Conservation (phyloP, 2,888 invertebrate species). For the Bedellia somnulentella region DNA sequence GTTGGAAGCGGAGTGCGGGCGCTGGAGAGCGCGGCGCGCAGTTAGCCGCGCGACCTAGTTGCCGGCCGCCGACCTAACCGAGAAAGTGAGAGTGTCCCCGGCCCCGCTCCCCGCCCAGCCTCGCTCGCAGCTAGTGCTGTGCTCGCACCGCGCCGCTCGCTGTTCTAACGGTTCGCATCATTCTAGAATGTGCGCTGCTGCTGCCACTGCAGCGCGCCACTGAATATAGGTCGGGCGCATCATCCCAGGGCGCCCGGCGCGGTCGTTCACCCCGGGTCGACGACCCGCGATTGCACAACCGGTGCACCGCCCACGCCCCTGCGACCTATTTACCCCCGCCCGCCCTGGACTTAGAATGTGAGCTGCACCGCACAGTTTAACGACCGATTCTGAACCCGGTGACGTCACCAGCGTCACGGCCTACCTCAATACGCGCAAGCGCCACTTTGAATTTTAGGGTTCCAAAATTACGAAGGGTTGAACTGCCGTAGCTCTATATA, state of each 20-base stretch:
- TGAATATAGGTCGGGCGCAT: conserved; percentile 62
- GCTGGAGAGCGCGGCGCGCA: conserved; percentile 57
- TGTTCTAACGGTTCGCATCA: conserved; percentile 54
- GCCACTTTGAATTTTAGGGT: too few relatives aligned
- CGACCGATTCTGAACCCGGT: conserved; percentile 40
- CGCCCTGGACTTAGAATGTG: conserved; percentile 41
- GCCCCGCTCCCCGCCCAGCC: conserved; percentile 24
- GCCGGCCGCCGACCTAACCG: conserved; percentile 72
- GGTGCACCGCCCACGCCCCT: conserved; percentile 18
- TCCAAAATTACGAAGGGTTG: too few relatives aligned
- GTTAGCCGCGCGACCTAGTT: conserved; percentile 77
- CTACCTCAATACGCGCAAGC: conserved; percentile 63
- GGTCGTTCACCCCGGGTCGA: conserved; percentile 55
- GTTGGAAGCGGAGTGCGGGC: conserved; percentile 57
- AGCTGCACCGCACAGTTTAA: conserved; percentile 26
- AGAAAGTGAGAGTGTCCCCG: conserved; percentile 61
- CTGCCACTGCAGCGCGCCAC: conserved; percentile 56
- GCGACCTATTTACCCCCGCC: conserved; percentile 18
- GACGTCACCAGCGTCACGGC: conserved; percentile 59
- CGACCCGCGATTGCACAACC: conserved; percentile 57
- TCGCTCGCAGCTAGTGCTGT: too few relatives aligned
- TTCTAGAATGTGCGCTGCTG: conserved; percentile 51
- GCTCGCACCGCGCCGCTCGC: conserved; percentile 16
- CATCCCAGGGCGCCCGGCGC: conserved; percentile 54
- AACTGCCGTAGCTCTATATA: too few relatives aligned